phyloP scores from a whole-genome alignment of 37 sponge, comb jelly and placozoan species.

The Chondrosia reniformis region DNA sequence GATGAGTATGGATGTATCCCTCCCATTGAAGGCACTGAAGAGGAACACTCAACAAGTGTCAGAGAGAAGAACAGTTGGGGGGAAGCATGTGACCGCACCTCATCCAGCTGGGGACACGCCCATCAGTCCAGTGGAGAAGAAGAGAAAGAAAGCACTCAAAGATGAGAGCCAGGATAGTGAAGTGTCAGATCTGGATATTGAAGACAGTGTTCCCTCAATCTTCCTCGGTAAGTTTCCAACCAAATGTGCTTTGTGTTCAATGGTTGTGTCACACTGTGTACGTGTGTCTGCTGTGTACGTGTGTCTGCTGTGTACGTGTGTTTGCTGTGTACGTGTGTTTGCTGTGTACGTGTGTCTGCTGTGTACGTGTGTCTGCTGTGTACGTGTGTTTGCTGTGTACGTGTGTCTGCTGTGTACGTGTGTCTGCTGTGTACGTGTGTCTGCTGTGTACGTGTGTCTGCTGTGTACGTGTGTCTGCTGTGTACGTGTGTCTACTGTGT shows the following conservation, averaged over 20 bases:
- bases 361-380: not conserved
- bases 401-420: not conserved
- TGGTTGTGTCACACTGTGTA: too few relatives aligned
- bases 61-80: not conserved
- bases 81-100: not conserved
- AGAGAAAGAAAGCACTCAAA: not conserved
- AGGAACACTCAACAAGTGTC: not conserved
- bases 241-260: too few relatives aligned
- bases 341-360: not conserved
- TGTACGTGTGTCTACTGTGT: too few relatives aligned
- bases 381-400: not conserved
- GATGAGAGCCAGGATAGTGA: too few relatives aligned
- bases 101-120: not conserved
- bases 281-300: too few relatives aligned
- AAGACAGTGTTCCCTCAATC: too few relatives aligned
- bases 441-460: too few relatives aligned
- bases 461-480: not conserved
- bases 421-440: not conserved
- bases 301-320: too few relatives aligned
- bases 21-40: slow-evolving; percentile 6
- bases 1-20: slow-evolving; percentile 8
- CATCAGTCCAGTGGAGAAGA: too few relatives aligned
- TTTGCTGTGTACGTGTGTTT: too few relatives aligned
- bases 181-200: not conserved
- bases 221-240: too few relatives aligned